Base-by-base conservation (phyloP, 2,797 vertebrate species). In the Chloroceryle inda region DNA sequence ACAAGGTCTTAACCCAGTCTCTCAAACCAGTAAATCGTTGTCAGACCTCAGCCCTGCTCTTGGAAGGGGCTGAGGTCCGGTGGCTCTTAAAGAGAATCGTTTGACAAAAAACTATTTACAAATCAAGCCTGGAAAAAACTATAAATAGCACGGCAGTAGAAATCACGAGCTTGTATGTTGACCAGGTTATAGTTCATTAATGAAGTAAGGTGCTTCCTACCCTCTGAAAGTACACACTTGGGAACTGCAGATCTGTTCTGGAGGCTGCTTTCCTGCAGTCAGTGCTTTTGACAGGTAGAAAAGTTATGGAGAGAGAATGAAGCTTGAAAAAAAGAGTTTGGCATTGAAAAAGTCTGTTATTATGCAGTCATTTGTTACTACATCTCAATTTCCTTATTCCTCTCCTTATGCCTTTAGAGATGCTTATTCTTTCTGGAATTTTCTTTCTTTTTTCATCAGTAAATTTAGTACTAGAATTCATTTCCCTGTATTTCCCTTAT, bases 151-250 rank as follows among this genome's bases (percentile, higher is more conserved):
- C 59, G 50, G 50, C 44, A 37, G 20, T 29, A 66, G 42, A 77
- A 81, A 53, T 74, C 44, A 13, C 0, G 0, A 47, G 24, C 3
- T 0, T 61, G 6, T 35, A 4, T 6, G 10, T 47, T 55, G 56
- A 0, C 33, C 45, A 47, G 73, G 22, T 77, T 76, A n/a, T 47
- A 58, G 72, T 58, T 68, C 61, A 31, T 85, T 50, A 16, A 13
- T 42, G 20, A 79, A 50, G 13, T 44, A 19, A 61, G 31, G 33
- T 82, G 3, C 21, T 62, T 88, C 1, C 3, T 31, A 3, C 50
- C 50, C 23, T 29, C 26, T 62, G 35, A 14, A 38, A 11, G 49
- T 9, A 0, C 13, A 1, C 40, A 4, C 0, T 0, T 24, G 55
- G 44, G 62, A 83, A 0, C 52, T 75, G 22, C 50, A 10, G 18